Evolutionary conservation across 2,888 invertebrate genomes (phyloP).

Genomic region (Theretra japonica): DNA sequence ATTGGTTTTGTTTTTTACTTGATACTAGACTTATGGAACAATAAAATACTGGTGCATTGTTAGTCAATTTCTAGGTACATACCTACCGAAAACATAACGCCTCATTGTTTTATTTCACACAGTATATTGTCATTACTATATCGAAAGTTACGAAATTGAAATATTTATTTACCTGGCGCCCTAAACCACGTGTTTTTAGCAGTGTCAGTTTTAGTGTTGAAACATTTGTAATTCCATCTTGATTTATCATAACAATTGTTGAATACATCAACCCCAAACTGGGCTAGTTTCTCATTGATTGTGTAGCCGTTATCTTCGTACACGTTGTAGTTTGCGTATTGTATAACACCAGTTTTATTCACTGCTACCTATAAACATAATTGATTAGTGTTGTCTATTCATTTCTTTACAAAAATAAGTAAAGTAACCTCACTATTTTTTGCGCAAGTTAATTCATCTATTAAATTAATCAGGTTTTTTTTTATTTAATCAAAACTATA

Average conservation of each 20-base stretch:
- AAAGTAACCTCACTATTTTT: too few species aligned
- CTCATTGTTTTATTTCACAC: background rate
- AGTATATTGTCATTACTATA: background rate
- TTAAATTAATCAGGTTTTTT: too few species aligned
- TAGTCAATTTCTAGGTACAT: too few species aligned
- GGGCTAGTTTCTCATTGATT: slow-evolving; percentile 54
- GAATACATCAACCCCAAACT: slow-evolving; percentile 41
- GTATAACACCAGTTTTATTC: slow-evolving; percentile 77
- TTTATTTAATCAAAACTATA: too few species aligned
- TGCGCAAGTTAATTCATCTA: too few species aligned
- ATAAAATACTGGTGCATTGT: too few species aligned
- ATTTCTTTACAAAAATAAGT: too few species aligned
- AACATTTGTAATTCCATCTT: slow-evolving; percentile 56
- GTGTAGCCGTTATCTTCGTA: slow-evolving; percentile 79
- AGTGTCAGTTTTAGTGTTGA: slow-evolving; percentile 59
- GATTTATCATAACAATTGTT: slow-evolving; percentile 59
- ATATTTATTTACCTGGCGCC: slow-evolving; percentile 56
- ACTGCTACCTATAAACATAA: slow-evolving; percentile 53
- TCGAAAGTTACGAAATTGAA: background rate
- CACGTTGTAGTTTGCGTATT: slow-evolving; percentile 74
- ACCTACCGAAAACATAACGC: too few species aligned
- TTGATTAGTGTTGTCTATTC: too few species aligned
- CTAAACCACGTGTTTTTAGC: slow-evolving; percentile 65
- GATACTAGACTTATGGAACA: too few species aligned
- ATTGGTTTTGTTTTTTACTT: too few species aligned